phyloP scores from a whole-genome alignment of 2,113 vertebrate species.

The Etheostoma spectabile region DNA sequence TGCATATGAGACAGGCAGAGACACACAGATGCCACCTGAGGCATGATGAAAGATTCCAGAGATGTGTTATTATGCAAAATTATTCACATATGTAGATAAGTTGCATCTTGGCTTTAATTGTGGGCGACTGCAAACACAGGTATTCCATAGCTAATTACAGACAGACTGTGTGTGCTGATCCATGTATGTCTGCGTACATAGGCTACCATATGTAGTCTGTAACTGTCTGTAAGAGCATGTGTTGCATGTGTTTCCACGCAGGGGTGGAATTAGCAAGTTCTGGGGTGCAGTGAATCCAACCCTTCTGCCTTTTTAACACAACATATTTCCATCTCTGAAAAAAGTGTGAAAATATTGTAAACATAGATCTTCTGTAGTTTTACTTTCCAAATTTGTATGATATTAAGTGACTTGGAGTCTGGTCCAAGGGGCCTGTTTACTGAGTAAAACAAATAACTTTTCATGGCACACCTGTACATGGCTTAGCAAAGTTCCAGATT shows the following conservation, averaged over 20 bases:
- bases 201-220: constrained; percentile 6
- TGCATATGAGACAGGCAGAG: constrained; percentile 28
- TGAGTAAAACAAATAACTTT: no score
- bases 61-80: constrained; percentile 56
- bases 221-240: neutral
- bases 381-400: no score
- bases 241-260: neutral
- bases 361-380: no score
- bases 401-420: neutral
- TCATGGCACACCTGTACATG: neutral
- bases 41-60: constrained; percentile 63
- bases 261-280: neutral
- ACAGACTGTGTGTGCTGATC: neutral
- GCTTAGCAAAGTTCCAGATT: neutral
- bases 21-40: constrained; percentile 60
- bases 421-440: neutral
- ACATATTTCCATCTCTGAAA: constrained; percentile 3
- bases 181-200: neutral
- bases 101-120: constrained; percentile 45
- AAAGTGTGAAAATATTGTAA: neutral
- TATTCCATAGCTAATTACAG: constrained; percentile 23
- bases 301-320: neutral
- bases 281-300: neutral
- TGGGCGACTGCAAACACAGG: constrained; percentile 28
- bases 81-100: constrained; percentile 65